Evolutionary conservation across 2,888 invertebrate genomes (phyloP), one percentile per base, ranked within the genome.

Genomic region (Caenorhabditis sp.): DNA sequence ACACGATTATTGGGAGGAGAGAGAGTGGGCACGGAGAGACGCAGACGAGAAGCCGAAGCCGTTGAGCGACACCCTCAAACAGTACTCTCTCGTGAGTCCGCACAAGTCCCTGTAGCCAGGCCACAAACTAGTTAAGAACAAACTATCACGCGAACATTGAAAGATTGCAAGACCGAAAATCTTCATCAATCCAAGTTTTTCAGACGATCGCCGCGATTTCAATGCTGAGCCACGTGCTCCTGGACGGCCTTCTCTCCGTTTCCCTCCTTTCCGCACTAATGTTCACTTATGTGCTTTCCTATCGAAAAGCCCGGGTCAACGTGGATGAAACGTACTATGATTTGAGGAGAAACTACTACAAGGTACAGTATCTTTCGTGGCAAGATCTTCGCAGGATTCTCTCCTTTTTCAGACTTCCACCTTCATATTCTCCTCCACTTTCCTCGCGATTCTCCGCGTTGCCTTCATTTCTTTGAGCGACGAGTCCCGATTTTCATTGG

Each of bases 241-340:
- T 63, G 9, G 72, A 72, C 45, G 72, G 72, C 13, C 22, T 74
- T n/a, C 17, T 61, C 1, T 66, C 74, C 15, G 66, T 74, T 43
- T 65, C 74, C 6, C 53, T 66, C 11, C 39, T 74, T 13, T 66
- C 74, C 17, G 48, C 66, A 5, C 39, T 74, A 17, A 61, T 66
- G 59, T 74, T 53, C 59, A 58, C 63, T n/a, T 58, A 58, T 30
- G 72, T 72, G 41, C 43, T 72, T 6, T 72, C 72, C 13, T 72
- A 59, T 37, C 63, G 59, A 59, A 70, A 70, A 22, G 59, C 70
- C 7, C 46, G 71, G 3, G 55, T 71, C 0, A 61, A 61, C 32
- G 62, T 62, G 3, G 41, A 55, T 30, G 62, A 61, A 41, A 71
- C 61, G n/a, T 62, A 71, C 45, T 62, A 62, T 22, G 55, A 71